A percentile compares a stretch with the other conserved stretches of the same genome.
These are phyloP conservation scores for Cordilura impudica DNA, from an alignment of 2,888 invertebrate species.

Conservation along the genomic window DNA sequence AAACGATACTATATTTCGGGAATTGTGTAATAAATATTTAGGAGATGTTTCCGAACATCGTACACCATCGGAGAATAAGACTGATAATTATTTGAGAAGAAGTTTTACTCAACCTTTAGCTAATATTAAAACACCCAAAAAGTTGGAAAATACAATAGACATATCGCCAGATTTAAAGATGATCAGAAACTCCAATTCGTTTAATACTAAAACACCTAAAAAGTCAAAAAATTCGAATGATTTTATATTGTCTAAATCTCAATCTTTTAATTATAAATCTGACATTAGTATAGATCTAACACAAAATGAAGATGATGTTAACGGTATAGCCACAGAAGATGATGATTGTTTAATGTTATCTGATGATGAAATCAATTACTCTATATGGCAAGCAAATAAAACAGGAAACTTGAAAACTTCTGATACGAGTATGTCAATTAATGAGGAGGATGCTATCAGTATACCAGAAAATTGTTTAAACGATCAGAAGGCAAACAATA, in stretches of 20 bases:
- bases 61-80: background rate
- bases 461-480: background rate
- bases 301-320: constrained; percentile 46
- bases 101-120: constrained; percentile 25
- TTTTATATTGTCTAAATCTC: constrained; percentile 17
- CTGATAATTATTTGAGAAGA: background rate
- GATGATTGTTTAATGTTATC: constrained; percentile 75
- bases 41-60: background rate
- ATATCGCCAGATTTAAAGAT: constrained; percentile 24
- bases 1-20: constrained; percentile 42
- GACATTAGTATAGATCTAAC: constrained; percentile 70
- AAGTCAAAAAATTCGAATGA: background rate
- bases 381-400: constrained; percentile 77
- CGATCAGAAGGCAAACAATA: background rate
- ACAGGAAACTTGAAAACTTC: constrained; percentile 8
- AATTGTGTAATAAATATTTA: constrained; percentile 57
- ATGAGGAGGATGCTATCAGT: constrained; percentile 11
- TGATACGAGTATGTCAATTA: background rate
- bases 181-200: constrained; percentile 35
- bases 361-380: constrained; percentile 84
- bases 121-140: constrained; percentile 10
- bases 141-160: background rate
- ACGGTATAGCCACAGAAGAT: constrained; percentile 71
- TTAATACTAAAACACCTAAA: constrained; percentile 15
- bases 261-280: constrained; percentile 24